Conservation (phyloP, 2,113 vertebrate species). For the Tamias sibiricus region DNA sequence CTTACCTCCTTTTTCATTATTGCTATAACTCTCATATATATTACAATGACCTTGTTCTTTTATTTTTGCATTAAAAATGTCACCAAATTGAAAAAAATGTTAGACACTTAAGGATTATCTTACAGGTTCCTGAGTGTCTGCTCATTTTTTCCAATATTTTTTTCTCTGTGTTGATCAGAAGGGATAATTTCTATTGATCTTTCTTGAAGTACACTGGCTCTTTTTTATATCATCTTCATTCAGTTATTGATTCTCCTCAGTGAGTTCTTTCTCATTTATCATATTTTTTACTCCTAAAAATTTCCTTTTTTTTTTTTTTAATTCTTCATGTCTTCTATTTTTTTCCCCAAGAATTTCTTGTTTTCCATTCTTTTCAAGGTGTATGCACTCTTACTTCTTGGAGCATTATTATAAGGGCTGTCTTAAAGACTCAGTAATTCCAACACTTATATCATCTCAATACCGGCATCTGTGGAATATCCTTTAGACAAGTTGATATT, state of each 20-base stretch:
- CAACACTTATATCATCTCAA: background rate
- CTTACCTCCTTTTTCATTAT: background rate
- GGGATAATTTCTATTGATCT: background rate
- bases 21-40: background rate
- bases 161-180: background rate
- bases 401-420: too few species aligned
- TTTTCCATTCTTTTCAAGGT: background rate
- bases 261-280: background rate
- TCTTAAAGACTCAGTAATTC: background rate
- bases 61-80: background rate
- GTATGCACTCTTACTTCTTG: background rate
- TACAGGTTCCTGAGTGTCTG: background rate
- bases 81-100: background rate
- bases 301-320: background rate
- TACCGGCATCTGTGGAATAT: background rate
- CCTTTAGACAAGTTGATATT: background rate
- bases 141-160: background rate
- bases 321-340: background rate
- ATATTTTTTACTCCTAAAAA: background rate
- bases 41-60: background rate
- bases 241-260: background rate
- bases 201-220: background rate
- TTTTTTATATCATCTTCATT: background rate
- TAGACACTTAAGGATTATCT: background rate
- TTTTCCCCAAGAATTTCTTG: background rate